Percentiles rank a stretch among this genome's conserved stretches.
phyloP scores from a whole-genome alignment of 1,140 invertebrate genomes.

The Cephus cinctus region DNA sequence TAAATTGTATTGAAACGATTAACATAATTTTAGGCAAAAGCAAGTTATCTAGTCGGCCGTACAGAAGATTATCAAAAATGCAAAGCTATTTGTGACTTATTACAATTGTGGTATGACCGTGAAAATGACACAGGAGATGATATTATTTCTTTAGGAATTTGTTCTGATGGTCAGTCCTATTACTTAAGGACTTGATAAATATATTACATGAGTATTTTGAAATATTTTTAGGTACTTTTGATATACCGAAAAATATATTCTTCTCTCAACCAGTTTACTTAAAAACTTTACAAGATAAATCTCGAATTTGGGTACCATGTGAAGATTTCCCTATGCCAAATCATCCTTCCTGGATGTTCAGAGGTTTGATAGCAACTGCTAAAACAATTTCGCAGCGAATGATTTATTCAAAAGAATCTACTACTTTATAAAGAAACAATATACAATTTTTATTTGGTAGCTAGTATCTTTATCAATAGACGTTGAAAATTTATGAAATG shows the following conservation, averaged over 20 bases:
- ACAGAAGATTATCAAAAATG: slow-evolving; percentile 27
- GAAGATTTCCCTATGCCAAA: slow-evolving; percentile 25
- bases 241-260: slow-evolving; percentile 23
- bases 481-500: no score
- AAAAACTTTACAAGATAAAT: slow-evolving; percentile 16
- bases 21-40: slow-evolving; percentile 8
- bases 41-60: slow-evolving; percentile 20
- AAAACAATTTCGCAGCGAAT: no score
- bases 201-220: slow-evolving; percentile 5
- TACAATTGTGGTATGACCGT: slow-evolving; percentile 26
- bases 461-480: no score
- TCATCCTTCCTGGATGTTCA: slow-evolving; percentile 12
- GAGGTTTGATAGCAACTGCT: slow-evolving; percentile 21
- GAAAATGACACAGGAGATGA: slow-evolving; percentile 19
- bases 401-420: no score
- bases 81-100: slow-evolving; percentile 29
- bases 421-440: no score
- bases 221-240: slow-evolving; percentile 21
- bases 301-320: slow-evolving; percentile 24
- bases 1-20: neutral
- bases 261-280: slow-evolving; percentile 31
- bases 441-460: no score
- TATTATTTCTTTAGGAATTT: slow-evolving; percentile 29
- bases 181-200: neutral
- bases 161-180: slow-evolving; percentile 24